Evolutionary conservation across 2,797 vertebrate species (phyloP).

Genomic region (Neostethus bicornis): DNA sequence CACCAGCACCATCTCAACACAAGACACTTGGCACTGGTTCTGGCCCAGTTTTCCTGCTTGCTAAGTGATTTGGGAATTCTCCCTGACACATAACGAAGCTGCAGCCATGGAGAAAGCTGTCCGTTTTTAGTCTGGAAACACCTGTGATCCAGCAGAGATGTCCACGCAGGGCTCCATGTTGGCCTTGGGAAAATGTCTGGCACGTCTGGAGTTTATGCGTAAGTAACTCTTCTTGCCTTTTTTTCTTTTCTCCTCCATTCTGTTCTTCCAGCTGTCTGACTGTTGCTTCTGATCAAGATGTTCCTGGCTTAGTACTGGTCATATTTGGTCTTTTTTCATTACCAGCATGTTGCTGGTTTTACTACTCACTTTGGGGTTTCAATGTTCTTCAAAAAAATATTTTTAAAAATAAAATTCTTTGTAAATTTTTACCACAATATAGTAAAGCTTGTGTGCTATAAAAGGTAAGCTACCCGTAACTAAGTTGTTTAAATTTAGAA

Average conservation of each 20-base stretch:
- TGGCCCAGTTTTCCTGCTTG: constrained; percentile 44
- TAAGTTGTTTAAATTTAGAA: too few relatives aligned
- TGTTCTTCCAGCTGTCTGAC: neutral
- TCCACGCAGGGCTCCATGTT: constrained; percentile 59
- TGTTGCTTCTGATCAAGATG: too few relatives aligned
- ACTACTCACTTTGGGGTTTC: too few relatives aligned
- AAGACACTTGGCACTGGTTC: constrained; percentile 47
- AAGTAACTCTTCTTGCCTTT: constrained; percentile 34
- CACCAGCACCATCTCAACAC: constrained; percentile 54
- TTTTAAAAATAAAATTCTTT: too few relatives aligned
- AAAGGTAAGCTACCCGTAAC: too few relatives aligned
- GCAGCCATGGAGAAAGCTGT: too few relatives aligned
- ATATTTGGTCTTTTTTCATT: too few relatives aligned
- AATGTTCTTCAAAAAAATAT: too few relatives aligned
- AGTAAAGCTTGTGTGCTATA: too few relatives aligned
- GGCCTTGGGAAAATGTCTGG: constrained; percentile 62
- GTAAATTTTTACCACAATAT: too few relatives aligned
- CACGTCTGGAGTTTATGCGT: constrained; percentile 67
- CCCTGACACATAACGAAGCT: constrained; percentile 45
- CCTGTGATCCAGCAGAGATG: constrained; percentile 44
- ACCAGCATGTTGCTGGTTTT: too few relatives aligned
- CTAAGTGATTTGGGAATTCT: constrained; percentile 49
- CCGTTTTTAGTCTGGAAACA: neutral
- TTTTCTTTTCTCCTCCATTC: neutral
- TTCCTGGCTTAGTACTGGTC: too few relatives aligned